phyloP scores from a whole-genome alignment of 64 coral and sea anemone genomes.

The Orbicella faveolata region DNA sequence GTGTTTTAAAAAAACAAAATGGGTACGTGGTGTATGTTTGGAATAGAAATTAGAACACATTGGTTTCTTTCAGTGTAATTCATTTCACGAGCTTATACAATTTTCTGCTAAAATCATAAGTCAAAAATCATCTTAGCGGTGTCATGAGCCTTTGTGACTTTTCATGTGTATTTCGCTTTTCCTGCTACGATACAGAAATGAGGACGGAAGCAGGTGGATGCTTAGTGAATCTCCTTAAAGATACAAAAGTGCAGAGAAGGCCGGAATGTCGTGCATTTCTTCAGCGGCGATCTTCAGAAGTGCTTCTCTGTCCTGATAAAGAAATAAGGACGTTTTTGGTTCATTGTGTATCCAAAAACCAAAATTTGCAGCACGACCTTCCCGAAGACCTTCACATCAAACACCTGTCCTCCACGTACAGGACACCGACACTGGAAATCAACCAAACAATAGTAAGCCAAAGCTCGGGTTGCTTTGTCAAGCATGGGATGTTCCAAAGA shows the following conservation, averaged over 20 bases:
- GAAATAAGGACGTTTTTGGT: slow-evolving; percentile 2
- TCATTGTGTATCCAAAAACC: neutral
- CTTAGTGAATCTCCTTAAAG: neutral
- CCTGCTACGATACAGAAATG: neutral
- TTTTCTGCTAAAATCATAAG: too few species aligned
- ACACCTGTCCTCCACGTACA: neutral
- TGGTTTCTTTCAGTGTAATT: too few species aligned
- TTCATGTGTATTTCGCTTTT: neutral
- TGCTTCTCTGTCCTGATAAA: neutral
- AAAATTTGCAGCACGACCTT: neutral
- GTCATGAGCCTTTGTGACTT: too few species aligned
- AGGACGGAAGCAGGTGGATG: neutral
- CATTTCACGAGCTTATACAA: too few species aligned
- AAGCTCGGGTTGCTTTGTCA: neutral
- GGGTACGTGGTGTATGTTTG: too few species aligned
- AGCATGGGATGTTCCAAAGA: neutral
- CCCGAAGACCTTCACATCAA: neutral
- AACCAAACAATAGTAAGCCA: neutral
- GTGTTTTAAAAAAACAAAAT: too few species aligned
- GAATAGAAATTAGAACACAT: too few species aligned
- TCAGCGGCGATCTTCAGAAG: neutral
- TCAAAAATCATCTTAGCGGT: too few species aligned
- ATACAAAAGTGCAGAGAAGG: neutral
- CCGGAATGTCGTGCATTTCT: neutral
- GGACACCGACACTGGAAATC: slow-evolving; percentile 11